Percentiles rank a stretch among this genome's conserved stretches.
These are phyloP conservation scores for Dolichomitus sp. DNA, from an alignment of 2,888 invertebrate species.

Conservation along the genomic window DNA sequence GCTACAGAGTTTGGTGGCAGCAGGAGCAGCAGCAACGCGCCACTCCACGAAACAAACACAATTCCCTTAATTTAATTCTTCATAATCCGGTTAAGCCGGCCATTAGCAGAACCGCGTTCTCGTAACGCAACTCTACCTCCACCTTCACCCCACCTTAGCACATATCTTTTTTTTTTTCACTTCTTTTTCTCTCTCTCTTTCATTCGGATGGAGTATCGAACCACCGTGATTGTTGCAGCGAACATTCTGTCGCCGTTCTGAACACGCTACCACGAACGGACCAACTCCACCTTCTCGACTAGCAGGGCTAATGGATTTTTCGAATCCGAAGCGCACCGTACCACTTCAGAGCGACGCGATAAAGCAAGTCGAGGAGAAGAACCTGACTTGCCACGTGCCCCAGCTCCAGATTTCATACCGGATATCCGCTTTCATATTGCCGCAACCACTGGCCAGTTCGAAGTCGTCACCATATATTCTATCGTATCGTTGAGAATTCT, in stretches of 20 bases:
- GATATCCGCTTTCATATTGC: constrained; percentile 61
- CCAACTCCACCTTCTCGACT: constrained; percentile 55
- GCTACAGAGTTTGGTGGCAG: constrained; percentile 1
- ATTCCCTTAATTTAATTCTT: constrained; percentile 81
- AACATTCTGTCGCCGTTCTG: constrained; percentile 31
- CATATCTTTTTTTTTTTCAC: constrained; percentile 29
- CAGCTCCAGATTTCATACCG: constrained; percentile 53
- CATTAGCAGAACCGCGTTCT: constrained; percentile 76
- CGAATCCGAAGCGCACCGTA: constrained; percentile 78
- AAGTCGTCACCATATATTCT: constrained; percentile 20
- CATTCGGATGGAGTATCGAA: constrained; percentile 14
- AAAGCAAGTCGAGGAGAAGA: constrained; percentile 53
- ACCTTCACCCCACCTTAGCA: constrained; percentile 9
- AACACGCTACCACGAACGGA: constrained; percentile 21
- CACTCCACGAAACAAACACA: constrained; percentile 76
- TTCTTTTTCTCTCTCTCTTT: constrained; percentile 22
- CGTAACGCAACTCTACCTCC: constrained; percentile 61
- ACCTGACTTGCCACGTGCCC: constrained; percentile 43
- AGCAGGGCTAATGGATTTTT: constrained; percentile 82
- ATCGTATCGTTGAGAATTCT: constrained; percentile 9
- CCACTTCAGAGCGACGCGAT: constrained; percentile 54
- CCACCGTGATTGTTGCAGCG: constrained; percentile 41
- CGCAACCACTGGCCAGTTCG: constrained; percentile 19
- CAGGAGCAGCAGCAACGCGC: constrained; percentile 12
- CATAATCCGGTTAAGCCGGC: constrained; percentile 81